These are phyloP conservation scores for Drosophila seguyi DNA, from an alignment of 1,140 invertebrate species.

Conservation along the genomic window DNA sequence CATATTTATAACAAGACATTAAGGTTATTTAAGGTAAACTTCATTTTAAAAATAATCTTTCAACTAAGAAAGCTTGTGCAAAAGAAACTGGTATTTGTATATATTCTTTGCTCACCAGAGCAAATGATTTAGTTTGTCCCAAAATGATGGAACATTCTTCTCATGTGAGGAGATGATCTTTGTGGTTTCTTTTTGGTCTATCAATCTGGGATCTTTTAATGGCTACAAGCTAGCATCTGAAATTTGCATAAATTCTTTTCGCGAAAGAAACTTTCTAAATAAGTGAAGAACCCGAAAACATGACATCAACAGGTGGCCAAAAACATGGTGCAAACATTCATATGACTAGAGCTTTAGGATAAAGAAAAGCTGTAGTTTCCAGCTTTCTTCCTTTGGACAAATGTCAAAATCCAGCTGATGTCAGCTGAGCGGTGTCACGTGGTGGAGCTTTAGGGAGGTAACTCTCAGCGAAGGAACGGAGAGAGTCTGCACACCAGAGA, in stretches of 20 bases:
- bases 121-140: constrained; percentile 17
- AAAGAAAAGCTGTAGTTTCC: constrained; percentile 20
- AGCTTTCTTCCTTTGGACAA: constrained; percentile 36
- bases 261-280: constrained; percentile 46
- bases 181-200: constrained; percentile 20
- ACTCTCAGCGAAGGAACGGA: not conserved
- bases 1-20: not conserved
- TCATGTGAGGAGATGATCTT: constrained; percentile 17
- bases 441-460: constrained; percentile 27
- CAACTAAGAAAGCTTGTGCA: no score
- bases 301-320: constrained; percentile 68
- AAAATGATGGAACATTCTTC: constrained; percentile 24
- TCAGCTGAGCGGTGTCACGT: constrained; percentile 61
- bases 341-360: constrained; percentile 45
- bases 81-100: not conserved
- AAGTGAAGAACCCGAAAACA: constrained; percentile 9
- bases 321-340: not conserved
- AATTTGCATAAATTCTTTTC: constrained; percentile 46
- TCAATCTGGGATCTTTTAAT: constrained; percentile 42
- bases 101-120: not conserved
- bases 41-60: no score
- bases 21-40: no score
- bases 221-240: constrained; percentile 11
- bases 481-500: constrained; percentile 13
- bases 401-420: constrained; percentile 47